phyloP scores from a whole-genome alignment of 2,797 vertebrate species.

The Selene dorsalis region DNA sequence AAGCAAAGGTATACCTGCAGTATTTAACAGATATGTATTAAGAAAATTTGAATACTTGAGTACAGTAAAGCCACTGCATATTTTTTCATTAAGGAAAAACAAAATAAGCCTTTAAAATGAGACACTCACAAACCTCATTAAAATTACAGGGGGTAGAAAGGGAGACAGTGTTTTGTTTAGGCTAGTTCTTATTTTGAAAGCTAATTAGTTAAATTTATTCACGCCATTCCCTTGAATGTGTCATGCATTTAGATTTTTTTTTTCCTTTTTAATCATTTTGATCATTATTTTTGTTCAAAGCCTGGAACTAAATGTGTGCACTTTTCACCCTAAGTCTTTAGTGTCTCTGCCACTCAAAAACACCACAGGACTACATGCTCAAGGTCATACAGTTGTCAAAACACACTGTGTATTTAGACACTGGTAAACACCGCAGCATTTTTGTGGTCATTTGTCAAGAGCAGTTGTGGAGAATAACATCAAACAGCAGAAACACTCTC shows the following conservation, averaged over 20 bases:
- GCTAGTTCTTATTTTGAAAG: constrained; percentile 52
- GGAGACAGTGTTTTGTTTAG: constrained; percentile 52
- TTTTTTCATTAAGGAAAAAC: neutral
- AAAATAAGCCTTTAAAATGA: constrained; percentile 7
- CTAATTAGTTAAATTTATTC: constrained; percentile 66
- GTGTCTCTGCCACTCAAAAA: constrained; percentile 39
- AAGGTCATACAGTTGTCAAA: constrained; percentile 68
- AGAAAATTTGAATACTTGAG: neutral
- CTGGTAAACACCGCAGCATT: constrained; percentile 47
- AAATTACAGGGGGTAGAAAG: constrained; percentile 18
- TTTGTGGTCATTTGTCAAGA: constrained; percentile 67
- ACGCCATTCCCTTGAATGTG: constrained; percentile 47
- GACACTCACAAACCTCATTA: constrained; percentile 21
- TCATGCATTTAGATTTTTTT: constrained; percentile 47
- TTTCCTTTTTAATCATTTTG: constrained; percentile 38
- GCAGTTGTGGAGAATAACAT: constrained; percentile 51
- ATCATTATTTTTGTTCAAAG: constrained; percentile 74
- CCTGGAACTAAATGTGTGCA: constrained; percentile 59
- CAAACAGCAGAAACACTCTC: constrained; percentile 49
- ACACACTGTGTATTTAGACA: constrained; percentile 45
- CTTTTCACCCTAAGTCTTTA: constrained; percentile 37
- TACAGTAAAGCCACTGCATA: neutral
- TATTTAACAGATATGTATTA: neutral
- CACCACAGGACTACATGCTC: constrained; percentile 47
- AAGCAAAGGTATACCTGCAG: neutral